Evolutionary conservation across 2,888 invertebrate species (phyloP).

Genomic region (Ditylenchus weischeri): DNA sequence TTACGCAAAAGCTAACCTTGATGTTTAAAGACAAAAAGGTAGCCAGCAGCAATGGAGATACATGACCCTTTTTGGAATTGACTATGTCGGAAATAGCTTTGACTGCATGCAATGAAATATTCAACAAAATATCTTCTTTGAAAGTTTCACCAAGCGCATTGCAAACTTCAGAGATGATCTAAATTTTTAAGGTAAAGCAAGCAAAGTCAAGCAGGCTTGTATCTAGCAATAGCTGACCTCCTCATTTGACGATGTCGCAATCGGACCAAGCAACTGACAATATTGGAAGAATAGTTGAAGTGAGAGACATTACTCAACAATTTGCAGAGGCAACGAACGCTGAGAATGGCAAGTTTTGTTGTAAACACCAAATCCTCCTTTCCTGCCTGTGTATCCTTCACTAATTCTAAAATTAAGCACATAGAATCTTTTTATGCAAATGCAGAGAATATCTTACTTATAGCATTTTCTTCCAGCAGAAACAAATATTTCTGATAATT

Average conservation of each 20-base stretch:
- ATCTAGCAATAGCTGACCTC: constrained; percentile 13
- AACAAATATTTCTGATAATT: constrained; percentile 82
- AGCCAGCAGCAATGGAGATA: constrained; percentile 66
- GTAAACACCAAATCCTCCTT: constrained; percentile 37
- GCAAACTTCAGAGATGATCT: constrained; percentile 64
- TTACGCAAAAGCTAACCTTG: constrained; percentile 53
- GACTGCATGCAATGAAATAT: constrained; percentile 75
- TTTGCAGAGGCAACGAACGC: constrained; percentile 39
- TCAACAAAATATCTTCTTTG: constrained; percentile 77
- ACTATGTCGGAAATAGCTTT: constrained; percentile 38
- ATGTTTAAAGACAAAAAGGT: constrained; percentile 77
- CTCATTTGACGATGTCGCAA: constrained; percentile 64
- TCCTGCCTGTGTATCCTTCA: constrained; percentile 11
- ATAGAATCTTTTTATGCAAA: background rate
- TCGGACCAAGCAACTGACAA: constrained; percentile 80
- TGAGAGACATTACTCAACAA: constrained; percentile 74
- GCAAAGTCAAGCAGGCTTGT: background rate
- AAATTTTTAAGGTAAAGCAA: constrained; percentile 22
- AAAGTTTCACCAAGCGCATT: constrained; percentile 71
- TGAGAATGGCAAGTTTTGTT: constrained; percentile 46
- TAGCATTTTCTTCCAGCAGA: constrained; percentile 68
- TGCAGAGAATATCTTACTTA: constrained; percentile 33
- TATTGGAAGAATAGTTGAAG: constrained; percentile 86
- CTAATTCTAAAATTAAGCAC: constrained; percentile 29
- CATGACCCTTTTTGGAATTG: constrained; percentile 35